Base-by-base conservation (phyloP, 2,113 vertebrate genomes). In the Brienomyrus longianalis region DNA sequence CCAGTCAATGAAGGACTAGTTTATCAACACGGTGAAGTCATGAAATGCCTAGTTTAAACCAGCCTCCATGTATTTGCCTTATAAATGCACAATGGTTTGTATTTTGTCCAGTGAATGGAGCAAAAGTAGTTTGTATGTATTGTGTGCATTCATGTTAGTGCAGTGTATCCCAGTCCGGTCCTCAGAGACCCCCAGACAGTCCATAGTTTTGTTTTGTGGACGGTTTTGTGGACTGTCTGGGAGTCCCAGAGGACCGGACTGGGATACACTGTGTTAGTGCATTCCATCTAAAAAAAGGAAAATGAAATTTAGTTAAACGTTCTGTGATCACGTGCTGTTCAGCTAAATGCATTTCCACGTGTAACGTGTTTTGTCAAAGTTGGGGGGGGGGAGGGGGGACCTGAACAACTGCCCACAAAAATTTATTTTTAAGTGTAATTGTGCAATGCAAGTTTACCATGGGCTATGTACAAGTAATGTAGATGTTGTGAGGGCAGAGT, bases 41-140 rank as follows among this genome's bases (percentile, higher is more conserved):
- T 95, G 96, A 97, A 96, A 96, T 91, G 95, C 95, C 96, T 96
- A 94, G 95, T 97, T 95, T 92, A 92, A 93, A 93, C 93, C 93
- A 94, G 96, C 97, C 97, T 97, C 95, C 95, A 96, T 97, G 96
- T 97, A 96, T 94, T 95, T 97, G 98, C 98, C 98, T 99, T 99
- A 98, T 95, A 94, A 95, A 95, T 94, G 97, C 98, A 97, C 97
- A 97, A 96, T 94, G 95, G 95, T 97, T 96, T 95, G 96, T 97
- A 96, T 94, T 91, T 92, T 96, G 96, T 97, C 96, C 66, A 95
- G 96, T 96, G 95, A 95, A 95, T 93, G 93, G 94, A 90, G 95
- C 90, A 93, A 95, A 94, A 96, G 66, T 93, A 91, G 94, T 95
- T 94, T 92, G 93, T 96, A 95, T 93, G 95, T 96, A 94, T 93